These are phyloP conservation scores for Kryptolebias marmoratus DNA, from an alignment of 2,113 vertebrate genomes.

Conservation along the genomic window DNA sequence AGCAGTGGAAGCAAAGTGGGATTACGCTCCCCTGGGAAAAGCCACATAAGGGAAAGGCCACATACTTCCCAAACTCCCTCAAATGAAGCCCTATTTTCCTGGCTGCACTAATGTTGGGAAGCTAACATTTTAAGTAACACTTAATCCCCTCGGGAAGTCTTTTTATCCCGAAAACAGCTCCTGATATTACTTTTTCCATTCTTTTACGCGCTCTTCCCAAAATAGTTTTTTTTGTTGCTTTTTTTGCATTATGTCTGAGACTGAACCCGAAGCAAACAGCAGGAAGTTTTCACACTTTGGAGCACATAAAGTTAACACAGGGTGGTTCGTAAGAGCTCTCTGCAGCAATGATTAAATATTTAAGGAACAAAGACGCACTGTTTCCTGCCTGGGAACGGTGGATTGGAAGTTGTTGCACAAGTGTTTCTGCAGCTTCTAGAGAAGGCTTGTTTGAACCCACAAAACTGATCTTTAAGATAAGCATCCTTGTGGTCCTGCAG, in stretches of 20 bases:
- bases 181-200: slow-evolving; percentile 45
- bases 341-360: slow-evolving; percentile 57
- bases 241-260: slow-evolving; percentile 5
- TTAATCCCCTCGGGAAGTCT: slow-evolving; percentile 48
- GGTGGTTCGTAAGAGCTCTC: slow-evolving; percentile 23
- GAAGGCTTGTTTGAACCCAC: background rate
- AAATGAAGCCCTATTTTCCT: slow-evolving; percentile 46
- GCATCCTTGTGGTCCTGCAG: background rate
- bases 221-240: background rate
- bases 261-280: slow-evolving; percentile 30
- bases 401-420: slow-evolving; percentile 36
- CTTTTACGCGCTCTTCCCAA: slow-evolving; percentile 13
- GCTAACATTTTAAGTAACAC: slow-evolving; percentile 47
- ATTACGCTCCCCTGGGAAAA: slow-evolving; percentile 48
- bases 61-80: slow-evolving; percentile 65
- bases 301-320: slow-evolving; percentile 20
- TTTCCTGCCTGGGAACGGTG: slow-evolving; percentile 55
- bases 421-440: background rate
- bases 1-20: slow-evolving; percentile 36
- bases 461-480: background rate
- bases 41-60: slow-evolving; percentile 65
- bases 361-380: slow-evolving; percentile 60
- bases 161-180: slow-evolving; percentile 36
- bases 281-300: slow-evolving; percentile 7
- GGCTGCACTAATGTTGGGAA: slow-evolving; percentile 54